Evolutionary conservation across 2,113 vertebrate species (phyloP).

Genomic region (Scalopus aquaticus): DNA sequence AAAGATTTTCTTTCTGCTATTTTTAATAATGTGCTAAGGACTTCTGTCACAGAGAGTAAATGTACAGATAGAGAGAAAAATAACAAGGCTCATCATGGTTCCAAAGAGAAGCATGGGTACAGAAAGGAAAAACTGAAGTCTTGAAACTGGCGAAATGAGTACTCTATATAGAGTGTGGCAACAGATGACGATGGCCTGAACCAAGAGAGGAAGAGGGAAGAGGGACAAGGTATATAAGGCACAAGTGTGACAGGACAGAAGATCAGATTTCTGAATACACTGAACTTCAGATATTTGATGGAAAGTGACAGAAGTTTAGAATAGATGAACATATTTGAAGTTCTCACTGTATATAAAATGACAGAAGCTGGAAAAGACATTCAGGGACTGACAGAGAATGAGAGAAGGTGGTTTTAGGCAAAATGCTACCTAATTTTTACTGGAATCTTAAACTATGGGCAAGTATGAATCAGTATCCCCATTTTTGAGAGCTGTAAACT

Average conservation of each 20-base stretch:
- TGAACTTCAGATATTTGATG: background rate
- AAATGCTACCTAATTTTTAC: background rate
- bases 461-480: background rate
- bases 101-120: background rate
- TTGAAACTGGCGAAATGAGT: background rate
- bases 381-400: background rate
- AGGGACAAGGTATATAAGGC: background rate
- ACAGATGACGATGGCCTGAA: background rate
- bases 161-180: background rate
- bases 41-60: background rate
- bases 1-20: background rate
- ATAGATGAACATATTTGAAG: background rate
- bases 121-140: background rate
- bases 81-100: background rate
- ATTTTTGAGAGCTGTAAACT: conserved; percentile 31
- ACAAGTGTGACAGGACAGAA: background rate
- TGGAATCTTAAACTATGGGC: background rate
- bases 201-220: background rate
- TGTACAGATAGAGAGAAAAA: background rate
- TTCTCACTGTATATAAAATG: background rate
- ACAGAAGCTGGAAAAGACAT: background rate
- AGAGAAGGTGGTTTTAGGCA: background rate
- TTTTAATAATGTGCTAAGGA: background rate
- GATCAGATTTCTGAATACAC: background rate
- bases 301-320: background rate